Evolutionary conservation across 2,113 vertebrate genomes (phyloP).

Genomic region (Lonchura striata): DNA sequence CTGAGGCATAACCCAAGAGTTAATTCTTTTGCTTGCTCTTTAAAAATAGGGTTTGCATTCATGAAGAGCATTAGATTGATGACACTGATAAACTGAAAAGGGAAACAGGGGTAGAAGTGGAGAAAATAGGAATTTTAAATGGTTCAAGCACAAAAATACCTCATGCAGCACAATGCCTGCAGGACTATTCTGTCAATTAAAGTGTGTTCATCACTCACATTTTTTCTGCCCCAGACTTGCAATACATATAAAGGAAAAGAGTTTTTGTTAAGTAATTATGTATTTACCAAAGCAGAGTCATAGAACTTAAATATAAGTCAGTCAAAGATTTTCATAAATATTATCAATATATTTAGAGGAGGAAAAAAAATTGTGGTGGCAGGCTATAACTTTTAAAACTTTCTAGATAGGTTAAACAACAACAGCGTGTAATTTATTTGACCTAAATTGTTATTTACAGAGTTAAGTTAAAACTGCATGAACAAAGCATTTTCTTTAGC

Average conservation of each 20-base stretch:
- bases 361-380: fast-evolving
- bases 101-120: background rate
- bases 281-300: background rate
- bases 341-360: background rate
- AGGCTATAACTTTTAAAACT: background rate
- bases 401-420: background rate
- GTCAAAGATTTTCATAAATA: background rate
- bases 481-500: background rate
- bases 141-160: background rate
- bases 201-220: background rate
- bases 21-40: background rate
- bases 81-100: background rate
- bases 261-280: background rate
- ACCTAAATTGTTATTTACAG: background rate
- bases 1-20: background rate
- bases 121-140: background rate
- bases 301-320: background rate
- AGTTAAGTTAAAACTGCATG: background rate
- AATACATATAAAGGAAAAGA: background rate
- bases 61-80: background rate
- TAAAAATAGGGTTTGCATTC: background rate
- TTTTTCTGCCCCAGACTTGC: background rate
- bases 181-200: background rate
- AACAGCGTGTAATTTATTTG: background rate
- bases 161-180: slow-evolving; percentile 21